Evolutionary conservation across 2,888 invertebrate genomes (phyloP).

Genomic region (Xylophagus ater): DNA sequence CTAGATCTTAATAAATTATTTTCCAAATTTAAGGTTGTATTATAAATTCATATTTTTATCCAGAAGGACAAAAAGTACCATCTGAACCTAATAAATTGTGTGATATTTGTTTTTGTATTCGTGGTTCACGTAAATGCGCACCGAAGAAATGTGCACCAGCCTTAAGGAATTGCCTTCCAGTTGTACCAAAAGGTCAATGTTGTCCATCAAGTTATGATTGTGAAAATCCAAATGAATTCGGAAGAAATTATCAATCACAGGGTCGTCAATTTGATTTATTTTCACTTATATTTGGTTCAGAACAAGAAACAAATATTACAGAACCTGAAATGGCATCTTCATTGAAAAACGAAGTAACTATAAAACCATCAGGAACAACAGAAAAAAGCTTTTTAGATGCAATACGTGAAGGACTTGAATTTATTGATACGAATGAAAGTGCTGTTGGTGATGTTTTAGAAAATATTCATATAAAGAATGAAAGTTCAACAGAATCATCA

Average conservation of each 20-base stretch:
- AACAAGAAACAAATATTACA: slow-evolving; percentile 14
- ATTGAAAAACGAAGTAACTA: neutral
- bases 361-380: slow-evolving; percentile 19
- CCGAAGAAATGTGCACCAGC: slow-evolving; percentile 65
- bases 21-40: slow-evolving; percentile 47
- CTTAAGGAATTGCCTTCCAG: slow-evolving; percentile 62
- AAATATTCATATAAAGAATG: slow-evolving; percentile 19
- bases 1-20: slow-evolving; percentile 11
- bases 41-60: slow-evolving; percentile 47
- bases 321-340: neutral
- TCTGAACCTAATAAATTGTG: slow-evolving; percentile 44
- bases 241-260: slow-evolving; percentile 27
- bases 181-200: slow-evolving; percentile 65
- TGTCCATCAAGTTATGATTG: slow-evolving; percentile 78
- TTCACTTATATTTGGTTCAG: slow-evolving; percentile 33
- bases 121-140: slow-evolving; percentile 61
- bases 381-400: slow-evolving; percentile 35
- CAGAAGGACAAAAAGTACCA: slow-evolving; percentile 59
- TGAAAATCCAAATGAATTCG: slow-evolving; percentile 41
- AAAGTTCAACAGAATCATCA: neutral
- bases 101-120: slow-evolving; percentile 70
- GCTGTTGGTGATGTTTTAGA: slow-evolving; percentile 21
- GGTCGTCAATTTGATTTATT: slow-evolving; percentile 33
- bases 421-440: slow-evolving; percentile 29
- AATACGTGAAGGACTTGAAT: slow-evolving; percentile 33